Evolutionary conservation across 2,113 vertebrate species (phyloP).

Genomic region (Oncorhynchus kisutch): DNA sequence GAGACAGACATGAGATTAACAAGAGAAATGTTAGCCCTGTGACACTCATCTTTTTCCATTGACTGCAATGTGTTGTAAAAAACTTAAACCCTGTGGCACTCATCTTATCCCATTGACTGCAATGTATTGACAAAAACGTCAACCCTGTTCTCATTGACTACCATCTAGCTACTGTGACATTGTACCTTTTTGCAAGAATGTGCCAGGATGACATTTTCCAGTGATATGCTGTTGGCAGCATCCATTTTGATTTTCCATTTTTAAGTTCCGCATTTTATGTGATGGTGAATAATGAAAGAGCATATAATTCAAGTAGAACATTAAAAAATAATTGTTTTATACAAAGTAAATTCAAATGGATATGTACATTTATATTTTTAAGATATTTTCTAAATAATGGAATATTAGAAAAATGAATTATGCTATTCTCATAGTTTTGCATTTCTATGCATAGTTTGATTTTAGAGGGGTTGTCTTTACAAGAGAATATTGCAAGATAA

Average conservation of each 20-base stretch:
- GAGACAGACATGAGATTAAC: too few species aligned
- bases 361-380: slow-evolving; percentile 80
- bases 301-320: slow-evolving; percentile 39
- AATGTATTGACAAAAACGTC: too few species aligned
- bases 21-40: too few species aligned
- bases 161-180: too few species aligned
- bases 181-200: too few species aligned
- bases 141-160: too few species aligned
- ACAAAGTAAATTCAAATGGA: slow-evolving; percentile 37
- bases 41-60: too few species aligned
- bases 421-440: slow-evolving; percentile 59
- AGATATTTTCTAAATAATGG: slow-evolving; percentile 68
- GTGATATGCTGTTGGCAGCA: background rate
- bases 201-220: too few species aligned
- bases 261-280: slow-evolving; percentile 28
- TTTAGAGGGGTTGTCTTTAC: slow-evolving; percentile 53
- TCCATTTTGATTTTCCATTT: slow-evolving; percentile 14
- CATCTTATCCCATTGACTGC: too few species aligned
- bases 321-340: slow-evolving; percentile 41
- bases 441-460: slow-evolving; percentile 53
- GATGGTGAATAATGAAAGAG: slow-evolving; percentile 48
- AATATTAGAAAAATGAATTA: slow-evolving; percentile 59
- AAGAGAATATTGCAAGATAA: slow-evolving; percentile 39
- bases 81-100: too few species aligned
- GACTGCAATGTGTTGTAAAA: too few species aligned